These are phyloP conservation scores for Sarcoramphus papa DNA, from an alignment of 2,797 vertebrate species.

Conservation along the genomic window DNA sequence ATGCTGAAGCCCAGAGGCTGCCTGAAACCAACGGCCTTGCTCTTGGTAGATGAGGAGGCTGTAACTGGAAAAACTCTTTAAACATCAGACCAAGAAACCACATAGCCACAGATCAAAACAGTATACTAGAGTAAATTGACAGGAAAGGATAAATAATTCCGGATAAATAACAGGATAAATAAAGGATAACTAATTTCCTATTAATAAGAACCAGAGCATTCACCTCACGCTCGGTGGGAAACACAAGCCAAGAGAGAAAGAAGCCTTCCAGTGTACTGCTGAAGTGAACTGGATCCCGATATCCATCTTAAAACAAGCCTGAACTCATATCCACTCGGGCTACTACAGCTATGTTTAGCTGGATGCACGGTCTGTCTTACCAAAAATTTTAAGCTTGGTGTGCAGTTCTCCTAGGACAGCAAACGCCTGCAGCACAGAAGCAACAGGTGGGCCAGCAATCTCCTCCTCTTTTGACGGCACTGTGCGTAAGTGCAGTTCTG, in stretches of 20 bases:
- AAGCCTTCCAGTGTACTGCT: neutral
- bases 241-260: neutral
- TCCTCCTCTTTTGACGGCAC: slow-evolving; percentile 65
- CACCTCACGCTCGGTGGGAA: neutral
- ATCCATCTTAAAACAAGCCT: neutral
- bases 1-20: neutral
- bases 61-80: neutral
- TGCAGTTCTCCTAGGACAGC: slow-evolving; percentile 87
- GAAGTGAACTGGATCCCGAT: neutral
- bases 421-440: slow-evolving; percentile 85
- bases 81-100: neutral
- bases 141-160: neutral
- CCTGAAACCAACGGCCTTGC: neutral
- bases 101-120: neutral
- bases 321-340: rapidly evolving
- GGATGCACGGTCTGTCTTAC: slow-evolving; percentile 69
- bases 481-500: slow-evolving; percentile 77
- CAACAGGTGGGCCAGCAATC: slow-evolving; percentile 59
- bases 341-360: neutral
- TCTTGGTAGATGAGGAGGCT: neutral
- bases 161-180: neutral
- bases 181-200: neutral
- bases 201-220: neutral
- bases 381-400: slow-evolving; percentile 86
- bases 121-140: neutral